Evolutionary conservation across 2,888 invertebrate genomes (phyloP), one percentile per base, ranked within the genome.

Genomic region (Drosophila putrida): DNA sequence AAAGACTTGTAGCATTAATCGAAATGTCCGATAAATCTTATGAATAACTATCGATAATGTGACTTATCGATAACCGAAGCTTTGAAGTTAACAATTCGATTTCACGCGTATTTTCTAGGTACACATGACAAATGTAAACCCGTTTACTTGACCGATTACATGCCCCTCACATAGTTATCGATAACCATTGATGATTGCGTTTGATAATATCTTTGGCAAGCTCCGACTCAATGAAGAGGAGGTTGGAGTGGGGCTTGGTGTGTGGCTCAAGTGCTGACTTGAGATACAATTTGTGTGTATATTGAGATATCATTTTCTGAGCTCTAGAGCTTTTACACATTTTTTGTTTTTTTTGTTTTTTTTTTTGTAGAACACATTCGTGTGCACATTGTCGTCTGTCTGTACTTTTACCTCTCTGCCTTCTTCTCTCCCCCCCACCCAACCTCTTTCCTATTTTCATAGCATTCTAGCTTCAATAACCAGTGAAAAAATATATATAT

Each of bases 401-500:
- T 63, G 47, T 59, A 35, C 54, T 13, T 58, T 20, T 41, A 47
- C 44, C 53, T 38, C 65, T 50, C 8, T 28, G 6, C 39, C 11
- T 39, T 11, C 43, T 33, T 5, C 6, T 1, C 10, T 38, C n/a
- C 20, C 10, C 13, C 10, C 10, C 25, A 35, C 5, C 1, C 41
- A 9, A 6, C 3, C n/a, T 31, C 13, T 28, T 15, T 15, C 4
- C 36, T 0, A 35, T 33, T 11, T 27, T 20, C 38, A 60, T 41
- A 38, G 33, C 51, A 38, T 70, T 71, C 57, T 61, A 63, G 80
- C 81, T 78, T 80, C 51, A 80, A 72, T 64, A 72, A 39, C 28
- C 67, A 68, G 58, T 51, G 59, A 46, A 41, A 67, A 41, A 43
- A 10, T 25, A 10, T 31, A 1, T 6, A 28, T 28, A 28, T 28